phyloP scores from a whole-genome alignment of 2,797 vertebrate genomes.

The Mus caroli region DNA sequence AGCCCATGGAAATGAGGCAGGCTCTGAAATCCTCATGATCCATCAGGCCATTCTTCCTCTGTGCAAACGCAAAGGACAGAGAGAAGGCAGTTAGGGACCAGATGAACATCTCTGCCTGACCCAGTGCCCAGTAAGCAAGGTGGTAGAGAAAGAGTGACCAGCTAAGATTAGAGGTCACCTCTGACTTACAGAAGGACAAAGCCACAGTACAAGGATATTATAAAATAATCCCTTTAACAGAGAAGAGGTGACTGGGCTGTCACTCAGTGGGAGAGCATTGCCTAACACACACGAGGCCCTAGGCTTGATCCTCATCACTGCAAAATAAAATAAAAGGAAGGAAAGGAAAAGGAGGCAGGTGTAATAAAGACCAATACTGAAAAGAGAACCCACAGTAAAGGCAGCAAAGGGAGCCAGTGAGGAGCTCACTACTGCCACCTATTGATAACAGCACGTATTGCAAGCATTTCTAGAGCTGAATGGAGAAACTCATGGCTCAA shows the following conservation, averaged over 20 bases:
- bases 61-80: constrained; percentile 75
- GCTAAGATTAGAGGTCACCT: constrained; percentile 63
- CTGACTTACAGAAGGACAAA: constrained; percentile 63
- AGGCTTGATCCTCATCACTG: neutral
- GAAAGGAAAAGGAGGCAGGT: neutral
- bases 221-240: constrained; percentile 70
- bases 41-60: constrained; percentile 98
- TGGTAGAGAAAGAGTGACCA: constrained; percentile 60
- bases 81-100: constrained; percentile 65
- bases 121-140: neutral
- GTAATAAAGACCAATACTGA: neutral
- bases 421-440: constrained; percentile 40
- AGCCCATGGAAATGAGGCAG: constrained; percentile 95
- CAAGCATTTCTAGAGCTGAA: neutral
- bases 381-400: neutral
- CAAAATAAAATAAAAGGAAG: neutral
- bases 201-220: constrained; percentile 61
- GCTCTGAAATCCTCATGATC: constrained; percentile 99
- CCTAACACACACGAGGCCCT: neutral
- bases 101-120: neutral
- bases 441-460: neutral
- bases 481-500: neutral
- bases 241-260: neutral
- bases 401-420: constrained; percentile 55
- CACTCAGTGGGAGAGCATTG: neutral